Conservation (phyloP, 1,140 invertebrate genomes). For the Helicorthomorpha holstii region DNA sequence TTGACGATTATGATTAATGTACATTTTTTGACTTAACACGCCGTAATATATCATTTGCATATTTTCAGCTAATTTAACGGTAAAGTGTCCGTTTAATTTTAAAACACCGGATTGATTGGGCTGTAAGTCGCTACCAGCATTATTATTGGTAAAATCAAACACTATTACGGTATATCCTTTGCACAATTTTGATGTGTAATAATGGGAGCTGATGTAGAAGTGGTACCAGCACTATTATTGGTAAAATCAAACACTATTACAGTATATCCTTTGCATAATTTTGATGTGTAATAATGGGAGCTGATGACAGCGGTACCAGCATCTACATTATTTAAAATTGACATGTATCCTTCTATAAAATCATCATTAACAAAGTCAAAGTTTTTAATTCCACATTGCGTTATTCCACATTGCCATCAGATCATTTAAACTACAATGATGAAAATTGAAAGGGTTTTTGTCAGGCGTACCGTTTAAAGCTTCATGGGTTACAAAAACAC, state of each 20-base stretch:
- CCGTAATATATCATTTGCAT: background rate
- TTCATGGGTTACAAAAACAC: background rate
- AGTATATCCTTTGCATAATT: background rate
- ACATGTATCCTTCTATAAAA: background rate
- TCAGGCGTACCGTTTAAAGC: background rate
- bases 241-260: background rate
- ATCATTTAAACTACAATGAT: background rate
- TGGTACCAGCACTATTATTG: background rate
- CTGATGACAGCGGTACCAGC: background rate
- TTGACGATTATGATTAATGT: background rate
- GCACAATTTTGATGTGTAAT: too few species aligned
- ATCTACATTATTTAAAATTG: background rate
- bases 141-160: too few species aligned
- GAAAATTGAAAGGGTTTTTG: background rate
- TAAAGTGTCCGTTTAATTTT: background rate
- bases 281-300: background rate
- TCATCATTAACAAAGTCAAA: background rate
- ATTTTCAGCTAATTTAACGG: background rate
- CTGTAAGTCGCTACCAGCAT: too few species aligned
- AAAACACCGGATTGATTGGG: background rate
- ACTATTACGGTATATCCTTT: too few species aligned
- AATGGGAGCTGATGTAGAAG: too few species aligned
- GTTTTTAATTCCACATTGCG: background rate
- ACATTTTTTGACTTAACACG: background rate
- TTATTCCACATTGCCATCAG: background rate